Base-by-base conservation (phyloP, 37 sponge, comb jelly and placozoan genomes). In the Axinella damicornis region DNA sequence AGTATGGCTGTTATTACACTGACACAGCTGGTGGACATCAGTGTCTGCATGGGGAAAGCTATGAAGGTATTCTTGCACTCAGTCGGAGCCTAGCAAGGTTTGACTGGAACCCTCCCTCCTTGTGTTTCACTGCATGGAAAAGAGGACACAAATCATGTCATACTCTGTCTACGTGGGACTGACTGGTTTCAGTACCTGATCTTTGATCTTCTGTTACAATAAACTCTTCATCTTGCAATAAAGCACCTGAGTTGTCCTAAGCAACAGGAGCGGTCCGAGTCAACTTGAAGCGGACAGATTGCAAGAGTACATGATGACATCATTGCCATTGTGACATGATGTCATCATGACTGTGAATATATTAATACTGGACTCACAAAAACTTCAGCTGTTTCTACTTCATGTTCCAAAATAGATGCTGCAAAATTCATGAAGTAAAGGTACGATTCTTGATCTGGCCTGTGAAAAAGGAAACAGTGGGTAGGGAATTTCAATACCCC, bases 351-450 rank as follows among this genome's bases (percentile, higher is more conserved):
- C n/a, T n/a, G n/a, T n/a, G n/a, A n/a, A n/a, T n/a, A n/a, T n/a
- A n/a, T n/a, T n/a, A n/a, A n/a, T n/a, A n/a, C 24, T 82, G 0
- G 9, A 82, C 94, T 86, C 69, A 94, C 94, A 90, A 87, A 94
- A 22, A 78, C 84, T 83, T 90, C 94, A 30, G 69, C 94, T 54
- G 60, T 65, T 14, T 38, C 34, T 54, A 94, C 55, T 32, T 83
- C 46, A 36, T 77, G 74, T 31, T 83, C 84, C 24, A 82, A 36
- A 36, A 94, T 71, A 0, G 83, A 82, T n/a, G 80, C 72, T 38
- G 94, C 78, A 87, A 94, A 94, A 53, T 55, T 83, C 73, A 81
- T 82, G 60, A 94, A 94, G 69, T 65, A 86, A 11, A 94, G 84
- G 66, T 90, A 94, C 32, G 94, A 94, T 0, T 80, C 57, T 61